phyloP scores from a whole-genome alignment of 2,113 vertebrate genomes.

The Cnemophilus loriae region DNA sequence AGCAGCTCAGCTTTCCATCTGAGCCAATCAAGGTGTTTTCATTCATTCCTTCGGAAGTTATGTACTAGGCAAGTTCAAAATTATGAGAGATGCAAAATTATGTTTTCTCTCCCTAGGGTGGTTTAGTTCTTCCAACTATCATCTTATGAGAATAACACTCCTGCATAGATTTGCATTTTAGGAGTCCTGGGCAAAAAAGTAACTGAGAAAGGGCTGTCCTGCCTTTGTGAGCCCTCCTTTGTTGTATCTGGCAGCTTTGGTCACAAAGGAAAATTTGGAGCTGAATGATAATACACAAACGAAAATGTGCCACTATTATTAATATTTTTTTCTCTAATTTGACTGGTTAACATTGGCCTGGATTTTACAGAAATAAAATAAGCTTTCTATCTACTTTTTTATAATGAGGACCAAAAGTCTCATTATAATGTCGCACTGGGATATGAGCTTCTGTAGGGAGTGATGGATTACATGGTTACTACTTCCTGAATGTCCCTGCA shows the following conservation, averaged over 20 bases:
- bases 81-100: conserved; percentile 15
- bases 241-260: not conserved
- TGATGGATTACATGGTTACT: not conserved
- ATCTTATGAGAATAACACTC: not conserved
- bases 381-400: not conserved
- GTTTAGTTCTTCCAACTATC: not conserved
- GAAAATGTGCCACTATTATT: not conserved
- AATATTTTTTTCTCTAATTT: not conserved
- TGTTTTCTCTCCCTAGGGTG: not conserved
- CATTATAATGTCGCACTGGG: not conserved
- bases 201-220: not conserved
- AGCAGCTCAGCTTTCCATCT: not conserved
- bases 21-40: not conserved
- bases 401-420: not conserved
- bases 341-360: not conserved
- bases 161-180: conserved; percentile 18
- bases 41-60: not conserved
- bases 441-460: not conserved
- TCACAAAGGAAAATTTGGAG: not conserved
- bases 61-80: not conserved
- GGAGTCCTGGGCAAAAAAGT: not conserved
- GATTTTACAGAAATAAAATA: not conserved
- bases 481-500: not conserved
- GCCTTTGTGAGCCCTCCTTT: not conserved
- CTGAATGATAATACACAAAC: not conserved